A percentile compares a stretch with the other conserved stretches of the same genome.
These are phyloP conservation scores for Lepetodrilus schrolli DNA, from an alignment of 2,888 invertebrate genomes.

Conservation along the genomic window DNA sequence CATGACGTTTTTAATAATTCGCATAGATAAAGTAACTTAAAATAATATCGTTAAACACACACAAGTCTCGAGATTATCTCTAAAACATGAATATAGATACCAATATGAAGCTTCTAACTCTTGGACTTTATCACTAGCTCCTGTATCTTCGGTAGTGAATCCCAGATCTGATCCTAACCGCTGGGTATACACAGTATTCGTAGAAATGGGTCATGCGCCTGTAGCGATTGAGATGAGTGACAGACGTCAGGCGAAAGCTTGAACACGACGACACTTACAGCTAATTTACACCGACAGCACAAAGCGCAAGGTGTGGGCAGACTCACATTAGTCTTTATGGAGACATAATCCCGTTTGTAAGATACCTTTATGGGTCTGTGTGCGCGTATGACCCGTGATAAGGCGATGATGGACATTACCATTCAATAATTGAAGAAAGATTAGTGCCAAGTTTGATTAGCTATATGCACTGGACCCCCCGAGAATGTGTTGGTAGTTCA, in stretches of 20 bases:
- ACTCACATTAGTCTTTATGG: neutral
- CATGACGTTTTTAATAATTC: too few species aligned
- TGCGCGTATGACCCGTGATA: neutral
- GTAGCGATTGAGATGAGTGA: neutral
- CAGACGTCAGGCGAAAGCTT: neutral
- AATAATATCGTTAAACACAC: too few species aligned
- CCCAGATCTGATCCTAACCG: too few species aligned
- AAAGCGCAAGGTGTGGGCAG: neutral
- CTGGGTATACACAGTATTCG: neutral
- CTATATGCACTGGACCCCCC: neutral
- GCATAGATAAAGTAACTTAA: too few species aligned
- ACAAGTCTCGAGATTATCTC: too few species aligned
- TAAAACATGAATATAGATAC: too few species aligned
- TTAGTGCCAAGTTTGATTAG: slow-evolving; percentile 15
- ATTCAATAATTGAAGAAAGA: neutral
- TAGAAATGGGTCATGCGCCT: neutral
- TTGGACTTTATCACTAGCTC: too few species aligned
- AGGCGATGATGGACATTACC: neutral
- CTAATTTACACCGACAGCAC: neutral
- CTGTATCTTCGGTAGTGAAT: too few species aligned
- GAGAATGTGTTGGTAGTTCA: neutral
- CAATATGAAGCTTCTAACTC: too few species aligned
- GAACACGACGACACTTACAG: neutral
- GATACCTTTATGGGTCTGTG: neutral
- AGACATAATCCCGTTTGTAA: slow-evolving; percentile 9